Base-by-base conservation (phyloP, 2,888 invertebrate species). In the Lysandra coridon region DNA sequence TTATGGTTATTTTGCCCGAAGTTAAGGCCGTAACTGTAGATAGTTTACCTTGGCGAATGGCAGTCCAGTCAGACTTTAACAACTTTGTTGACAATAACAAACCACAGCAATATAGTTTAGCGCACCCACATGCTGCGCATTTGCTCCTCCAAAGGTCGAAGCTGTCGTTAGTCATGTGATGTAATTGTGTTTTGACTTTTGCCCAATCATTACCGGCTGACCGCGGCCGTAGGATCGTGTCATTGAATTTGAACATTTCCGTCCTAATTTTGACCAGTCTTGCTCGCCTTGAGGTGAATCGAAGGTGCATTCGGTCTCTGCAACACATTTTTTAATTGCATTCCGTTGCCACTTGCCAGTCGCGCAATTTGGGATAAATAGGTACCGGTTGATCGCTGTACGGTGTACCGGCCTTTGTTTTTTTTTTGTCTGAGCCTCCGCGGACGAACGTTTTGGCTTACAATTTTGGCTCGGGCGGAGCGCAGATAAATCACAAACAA, bases 221-320 rank as follows among this genome's bases (percentile, higher is more conserved):
- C 44, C 40, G 74, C 74, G 44, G 44, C 44, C 74, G 40, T 44
- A 74, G 40, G 44, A 74, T 57, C 14, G 57, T 76, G 53, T 76
- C 57, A 76, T 76, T 76, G 76, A 57, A 53, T 53, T 53, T 53
- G 57, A 76, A 57, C 76, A 76, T 57, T 76, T 76, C 76, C 76
- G 76, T 76, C 76, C 76, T 53, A 76, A 76, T 76, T 76, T 33
- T 57, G 76, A 76, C 33, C 57, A 53, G 49, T 76, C 53, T 57
- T 33, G 57, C 17, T 76, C n/a, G 53, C 76, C 76, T 76, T 76
- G 76, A 53, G 57, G 12, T 53, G 17, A 76, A 44, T 23, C 5
- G 30, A 57, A 33, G 12, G 76, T 76, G 76, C 76, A 57, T 76
- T 76, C 76, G 14, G 44, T 44, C 44, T 49, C 33, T 33, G 33